phyloP scores from a whole-genome alignment of 2,888 invertebrate species.

The Nomada fucata region DNA sequence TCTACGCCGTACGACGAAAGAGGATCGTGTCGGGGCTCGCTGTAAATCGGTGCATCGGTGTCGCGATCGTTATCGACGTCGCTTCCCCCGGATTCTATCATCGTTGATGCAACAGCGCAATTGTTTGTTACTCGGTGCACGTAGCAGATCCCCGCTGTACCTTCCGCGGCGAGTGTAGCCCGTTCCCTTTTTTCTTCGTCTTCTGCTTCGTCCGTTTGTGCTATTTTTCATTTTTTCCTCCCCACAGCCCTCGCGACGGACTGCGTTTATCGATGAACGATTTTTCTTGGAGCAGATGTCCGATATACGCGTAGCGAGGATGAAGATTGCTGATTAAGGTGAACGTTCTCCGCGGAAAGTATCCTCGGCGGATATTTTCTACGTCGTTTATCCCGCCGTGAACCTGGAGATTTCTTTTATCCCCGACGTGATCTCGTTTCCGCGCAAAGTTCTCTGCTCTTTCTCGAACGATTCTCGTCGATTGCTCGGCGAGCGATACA shows the following conservation, averaged over 20 bases:
- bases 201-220: not conserved
- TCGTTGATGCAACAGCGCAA: constrained; percentile 43
- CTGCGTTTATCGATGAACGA: constrained; percentile 18
- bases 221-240: too few species aligned
- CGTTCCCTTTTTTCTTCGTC: not conserved
- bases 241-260: not conserved
- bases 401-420: not conserved
- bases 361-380: not conserved
- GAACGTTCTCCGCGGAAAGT: not conserved
- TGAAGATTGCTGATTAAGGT: constrained; percentile 17
- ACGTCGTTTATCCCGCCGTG: not conserved
- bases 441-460: too few species aligned
- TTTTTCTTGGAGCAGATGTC: constrained; percentile 18
- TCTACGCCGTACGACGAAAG: constrained; percentile 32
- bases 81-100: constrained; percentile 46
- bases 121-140: constrained; percentile 49
- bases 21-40: constrained; percentile 37
- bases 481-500: too few species aligned
- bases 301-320: not conserved
- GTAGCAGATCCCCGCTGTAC: constrained; percentile 28
- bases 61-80: constrained; percentile 53
- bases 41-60: constrained; percentile 54
- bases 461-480: too few species aligned
- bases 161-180: not conserved
- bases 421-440: not conserved